These are phyloP conservation scores for Drosophila orena DNA, from an alignment of 1,140 invertebrate species.

Conservation along the genomic window DNA sequence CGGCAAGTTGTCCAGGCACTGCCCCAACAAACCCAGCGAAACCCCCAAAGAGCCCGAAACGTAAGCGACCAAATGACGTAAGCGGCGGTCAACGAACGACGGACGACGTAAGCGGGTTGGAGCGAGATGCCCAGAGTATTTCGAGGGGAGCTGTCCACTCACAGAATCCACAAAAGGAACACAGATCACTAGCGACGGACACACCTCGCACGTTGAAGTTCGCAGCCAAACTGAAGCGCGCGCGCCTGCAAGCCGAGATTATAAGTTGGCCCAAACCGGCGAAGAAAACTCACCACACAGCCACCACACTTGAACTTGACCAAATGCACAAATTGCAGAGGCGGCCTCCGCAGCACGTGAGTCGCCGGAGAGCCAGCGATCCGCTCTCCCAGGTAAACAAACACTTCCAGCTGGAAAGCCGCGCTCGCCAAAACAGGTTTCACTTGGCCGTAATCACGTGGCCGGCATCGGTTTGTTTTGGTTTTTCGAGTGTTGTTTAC, in stretches of 20 bases:
- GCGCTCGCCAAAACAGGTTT: conserved; percentile 54
- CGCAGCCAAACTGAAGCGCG: conserved; percentile 77
- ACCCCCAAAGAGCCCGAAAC: conserved; percentile 54
- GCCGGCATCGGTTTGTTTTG: conserved; percentile 81
- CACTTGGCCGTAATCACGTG: conserved; percentile 58
- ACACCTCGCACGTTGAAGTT: conserved; percentile 78
- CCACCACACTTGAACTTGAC: conserved; percentile 82
- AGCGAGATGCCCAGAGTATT: conserved; percentile 35
- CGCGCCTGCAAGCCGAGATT: conserved; percentile 46
- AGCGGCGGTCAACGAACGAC: conserved; percentile 71
- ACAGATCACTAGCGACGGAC: conserved; percentile 43
- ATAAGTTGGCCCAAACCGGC: conserved; percentile 53
- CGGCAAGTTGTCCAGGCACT: conserved; percentile 66
- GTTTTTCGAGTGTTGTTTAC: conserved; percentile 74
- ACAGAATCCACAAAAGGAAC: conserved; percentile 46
- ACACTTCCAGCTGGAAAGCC: conserved; percentile 56
- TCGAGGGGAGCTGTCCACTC: conserved; percentile 27
- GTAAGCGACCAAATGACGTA: conserved; percentile 65
- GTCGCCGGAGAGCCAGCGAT: conserved; percentile 11
- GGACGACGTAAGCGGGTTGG: conserved; percentile 51
- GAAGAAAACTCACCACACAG: conserved; percentile 42
- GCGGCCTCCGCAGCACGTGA: conserved; percentile 47
- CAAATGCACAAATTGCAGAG: conserved; percentile 83
- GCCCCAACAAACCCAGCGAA: conserved; percentile 40
- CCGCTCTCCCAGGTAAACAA: conserved; percentile 66